Conservation (phyloP, 2,113 vertebrate genomes). For the Siniperca knerii region DNA sequence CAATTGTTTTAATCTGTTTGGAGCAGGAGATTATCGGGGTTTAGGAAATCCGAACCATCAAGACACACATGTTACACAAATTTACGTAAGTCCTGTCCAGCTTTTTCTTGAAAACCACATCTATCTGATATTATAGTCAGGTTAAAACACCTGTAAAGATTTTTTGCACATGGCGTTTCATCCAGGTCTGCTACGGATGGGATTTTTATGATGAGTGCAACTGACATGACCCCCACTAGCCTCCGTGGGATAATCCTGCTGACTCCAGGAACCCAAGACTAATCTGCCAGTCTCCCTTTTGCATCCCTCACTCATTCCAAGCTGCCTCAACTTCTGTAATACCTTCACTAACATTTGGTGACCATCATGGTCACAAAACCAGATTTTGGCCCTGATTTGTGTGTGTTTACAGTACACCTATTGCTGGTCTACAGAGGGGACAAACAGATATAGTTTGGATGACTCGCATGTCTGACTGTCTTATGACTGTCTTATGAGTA, state of each 20-base stretch:
- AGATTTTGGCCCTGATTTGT: conserved; percentile 42
- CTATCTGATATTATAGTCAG: conserved; percentile 38
- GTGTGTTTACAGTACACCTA: conserved; percentile 18
- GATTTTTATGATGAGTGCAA: conserved; percentile 69
- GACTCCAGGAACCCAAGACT: conserved; percentile 81
- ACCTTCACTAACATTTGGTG: conserved; percentile 59
- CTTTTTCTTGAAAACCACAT: conserved; percentile 23
- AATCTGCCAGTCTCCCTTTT: conserved; percentile 78
- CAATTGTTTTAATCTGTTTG: conserved; percentile 23
- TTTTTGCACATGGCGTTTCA: conserved; percentile 54
- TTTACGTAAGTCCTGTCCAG: neutral
- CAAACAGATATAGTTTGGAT: conserved; percentile 46
- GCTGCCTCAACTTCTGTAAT: conserved; percentile 59
- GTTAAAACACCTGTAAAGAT: conserved; percentile 27
- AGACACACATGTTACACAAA: conserved; percentile 26
- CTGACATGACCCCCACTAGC: conserved; percentile 68
- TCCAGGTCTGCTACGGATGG: conserved; percentile 45
- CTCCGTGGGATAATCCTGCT: conserved; percentile 78
- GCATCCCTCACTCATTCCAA: conserved; percentile 59
- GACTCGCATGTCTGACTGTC: conserved; percentile 27
- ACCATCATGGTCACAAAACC: conserved; percentile 44
- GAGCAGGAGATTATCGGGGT: conserved; percentile 26
- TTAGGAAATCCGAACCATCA: conserved; percentile 26
- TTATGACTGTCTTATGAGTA: conserved; percentile 6
- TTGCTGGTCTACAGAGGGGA: conserved; percentile 8